Base-by-base conservation (phyloP, 1,140 invertebrate species). In the Macrostomum lignano region DNA sequence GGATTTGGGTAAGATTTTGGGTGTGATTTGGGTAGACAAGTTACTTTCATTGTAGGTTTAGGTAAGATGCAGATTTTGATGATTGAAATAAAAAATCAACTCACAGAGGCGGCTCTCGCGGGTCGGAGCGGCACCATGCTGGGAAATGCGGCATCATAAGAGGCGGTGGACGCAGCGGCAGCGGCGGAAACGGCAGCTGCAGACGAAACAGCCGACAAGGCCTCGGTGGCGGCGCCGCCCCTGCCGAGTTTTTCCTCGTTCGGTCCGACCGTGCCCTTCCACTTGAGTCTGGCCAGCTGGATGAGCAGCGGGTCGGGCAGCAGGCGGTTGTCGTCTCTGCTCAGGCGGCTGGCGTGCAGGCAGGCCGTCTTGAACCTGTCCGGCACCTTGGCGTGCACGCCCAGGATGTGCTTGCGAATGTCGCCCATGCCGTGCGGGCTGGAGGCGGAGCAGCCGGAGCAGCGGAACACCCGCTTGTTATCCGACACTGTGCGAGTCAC, bases 401-500 rank as follows among this genome's bases (percentile, higher is more conserved):
- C 32, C 6, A 33, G 32, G 5, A 33, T 33, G 20, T 33, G 32
- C 19, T 33, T 33, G 4, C 19, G 11, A 6, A 33, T 19, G 26
- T 33, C 32, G 5, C 32, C 32, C 20, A 33, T 14, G 3, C 32
- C 32, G 11, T 33, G 32, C 10, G 32, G 32, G 17, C 11, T 17
- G 3, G 32, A 10, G 10, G 13, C 14, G 3, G 19, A 25, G 26
- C 32, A 33, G 20, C 13, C 32, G 3, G 32, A 33, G 19, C 32
- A 33, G 11, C 13, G 11, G 28, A 17, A 33, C 13, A 25, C 26
- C 32, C 19, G 13, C 20, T 30, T 14, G 6, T 13, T 5, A 6
- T 14, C 11, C 7, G 28, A 17, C 9, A 25, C 32, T 15, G 14
- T 5, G 17, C 32, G 32, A 24, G 26, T n/a, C 9, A 33, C 26